phyloP scores from a whole-genome alignment of 2,888 invertebrate genomes.

The Eristalis pertinax region DNA sequence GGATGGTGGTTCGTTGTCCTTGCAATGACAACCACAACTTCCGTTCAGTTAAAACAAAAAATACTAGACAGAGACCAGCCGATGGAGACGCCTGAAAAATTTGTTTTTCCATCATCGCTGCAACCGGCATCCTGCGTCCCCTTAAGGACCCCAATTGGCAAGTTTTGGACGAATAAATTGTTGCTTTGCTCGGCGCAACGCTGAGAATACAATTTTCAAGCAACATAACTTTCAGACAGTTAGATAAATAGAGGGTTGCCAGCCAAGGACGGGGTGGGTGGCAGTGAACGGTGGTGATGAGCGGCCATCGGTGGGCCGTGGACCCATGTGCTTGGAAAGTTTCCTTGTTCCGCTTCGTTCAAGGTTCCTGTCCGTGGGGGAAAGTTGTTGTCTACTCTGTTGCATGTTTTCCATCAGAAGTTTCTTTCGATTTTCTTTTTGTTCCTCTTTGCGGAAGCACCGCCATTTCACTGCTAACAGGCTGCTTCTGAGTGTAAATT shows the following conservation, averaged over 20 bases:
- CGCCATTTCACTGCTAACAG: slow-evolving; percentile 19
- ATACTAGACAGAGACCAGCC: neutral
- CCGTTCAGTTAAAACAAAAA: neutral
- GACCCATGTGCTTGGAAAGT: slow-evolving; percentile 10
- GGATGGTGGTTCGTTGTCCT: neutral
- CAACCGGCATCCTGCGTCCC: neutral
- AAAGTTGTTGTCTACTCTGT: slow-evolving; percentile 47
- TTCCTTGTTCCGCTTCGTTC: slow-evolving; percentile 28
- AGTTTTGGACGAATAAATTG: neutral
- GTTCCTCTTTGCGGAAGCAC: neutral
- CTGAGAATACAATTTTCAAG: slow-evolving; percentile 25
- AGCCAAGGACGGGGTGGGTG: neutral
- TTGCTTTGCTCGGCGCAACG: neutral
- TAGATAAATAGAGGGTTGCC: slow-evolving; percentile 3
- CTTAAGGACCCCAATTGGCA: neutral
- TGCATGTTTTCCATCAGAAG: slow-evolving; percentile 40
- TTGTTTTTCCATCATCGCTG: neutral
- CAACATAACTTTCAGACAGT: slow-evolving; percentile 63
- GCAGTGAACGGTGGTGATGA: no score
- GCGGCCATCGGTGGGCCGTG: neutral
- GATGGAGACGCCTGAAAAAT: neutral
- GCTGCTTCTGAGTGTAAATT: slow-evolving; percentile 29
- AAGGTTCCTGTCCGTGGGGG: slow-evolving; percentile 44
- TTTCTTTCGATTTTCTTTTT: neutral
- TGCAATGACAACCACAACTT: neutral